phyloP scores from a whole-genome alignment of 2,888 invertebrate species.

The Dysmachus trigonus region DNA sequence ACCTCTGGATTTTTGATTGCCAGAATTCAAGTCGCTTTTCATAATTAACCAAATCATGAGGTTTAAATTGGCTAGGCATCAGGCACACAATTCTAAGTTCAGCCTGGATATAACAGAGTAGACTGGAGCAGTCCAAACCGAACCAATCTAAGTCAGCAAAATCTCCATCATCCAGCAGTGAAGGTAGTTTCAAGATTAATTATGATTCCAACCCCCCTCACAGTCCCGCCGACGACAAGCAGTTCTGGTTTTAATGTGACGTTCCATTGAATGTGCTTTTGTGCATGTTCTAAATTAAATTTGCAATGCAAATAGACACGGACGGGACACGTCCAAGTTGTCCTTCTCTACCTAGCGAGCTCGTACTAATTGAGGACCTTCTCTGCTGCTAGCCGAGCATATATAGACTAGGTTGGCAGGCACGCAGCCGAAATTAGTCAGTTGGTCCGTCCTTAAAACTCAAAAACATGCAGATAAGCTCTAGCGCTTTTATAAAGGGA shows the following conservation, averaged over 20 bases:
- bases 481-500: background rate
- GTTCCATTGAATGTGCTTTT: constrained; percentile 2
- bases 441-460: background rate
- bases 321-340: background rate
- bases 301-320: constrained; percentile 30
- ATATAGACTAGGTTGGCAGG: background rate
- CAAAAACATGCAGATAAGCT: background rate
- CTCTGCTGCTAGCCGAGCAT: background rate
- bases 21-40: background rate
- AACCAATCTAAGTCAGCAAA: background rate
- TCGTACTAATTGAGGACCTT: background rate
- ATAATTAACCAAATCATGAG: background rate
- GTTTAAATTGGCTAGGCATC: background rate
- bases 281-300: constrained; percentile 34
- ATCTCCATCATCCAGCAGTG: background rate
- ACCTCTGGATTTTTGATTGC: background rate
- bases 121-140: background rate
- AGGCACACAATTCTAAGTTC: background rate
- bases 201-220: background rate
- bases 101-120: background rate
- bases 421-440: background rate
- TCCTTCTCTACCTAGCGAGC: background rate
- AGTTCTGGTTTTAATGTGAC: background rate
- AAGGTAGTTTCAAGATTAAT: constrained; percentile 1
- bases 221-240: background rate